Base-by-base conservation (phyloP, 2,113 vertebrate genomes). In the Illadopsis cleaveri region DNA sequence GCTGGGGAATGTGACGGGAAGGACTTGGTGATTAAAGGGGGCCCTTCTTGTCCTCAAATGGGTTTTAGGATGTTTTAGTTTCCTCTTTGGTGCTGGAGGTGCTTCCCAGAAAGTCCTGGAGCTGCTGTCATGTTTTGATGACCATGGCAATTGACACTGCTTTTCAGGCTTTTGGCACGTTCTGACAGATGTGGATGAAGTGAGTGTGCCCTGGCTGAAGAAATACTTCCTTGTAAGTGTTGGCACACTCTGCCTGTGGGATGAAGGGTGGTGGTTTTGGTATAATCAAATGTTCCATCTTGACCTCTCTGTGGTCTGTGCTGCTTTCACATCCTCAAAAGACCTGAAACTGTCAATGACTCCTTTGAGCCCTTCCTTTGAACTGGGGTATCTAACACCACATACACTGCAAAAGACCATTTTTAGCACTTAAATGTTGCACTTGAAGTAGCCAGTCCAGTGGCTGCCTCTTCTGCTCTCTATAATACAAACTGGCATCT, bases 11-110 rank as follows among this genome's bases (percentile, higher is more conserved):
- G 77, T 94, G 94, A 97, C 1, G 7, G 91, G 80, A 85, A 91
- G 91, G 93, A 86, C 95, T 97, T 95, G 91, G 69, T 96, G 95
- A 96, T 94, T 95, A 97, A 96, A 96, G 86, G 21, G 60, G 86
- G 15, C 83, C 51, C 95, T 95, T 95, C 93, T 93, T 86, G 95
- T 96, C 94, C 93, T 96, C 83, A 71, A 31, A 93, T 31, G 69
- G 60, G 89, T 56, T 94, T 96, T 90, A 86, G 89, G 89, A 81
- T 40, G 72, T 92, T 92, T 94, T 24, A 95, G 75, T 89, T 90
- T 89, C 72, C 94, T 92, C 14, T 82, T 89, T 70, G 72, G 89
- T 92, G 62, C 86, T 89, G 86, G 82, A 91, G 58, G 71, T 92
- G 25, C 83, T 95, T 94, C 91, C 64, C 90, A 81, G 76, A 78